Evolutionary conservation across 1,140 invertebrate species (phyloP).

Genomic region (Cydia amplana): DNA sequence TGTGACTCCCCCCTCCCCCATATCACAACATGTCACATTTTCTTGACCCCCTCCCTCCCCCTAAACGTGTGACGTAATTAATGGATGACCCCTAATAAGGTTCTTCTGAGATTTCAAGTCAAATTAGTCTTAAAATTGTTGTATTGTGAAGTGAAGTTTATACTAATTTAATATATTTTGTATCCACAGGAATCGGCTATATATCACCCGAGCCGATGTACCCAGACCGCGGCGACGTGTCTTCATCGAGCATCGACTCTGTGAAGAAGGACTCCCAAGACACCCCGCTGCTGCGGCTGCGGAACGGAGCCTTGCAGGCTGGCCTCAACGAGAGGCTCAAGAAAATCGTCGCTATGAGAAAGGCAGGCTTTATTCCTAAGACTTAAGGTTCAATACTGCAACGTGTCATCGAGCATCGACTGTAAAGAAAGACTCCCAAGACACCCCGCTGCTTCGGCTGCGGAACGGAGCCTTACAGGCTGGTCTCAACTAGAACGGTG

Average conservation of each 20-base stretch:
- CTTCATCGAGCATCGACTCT: constrained; percentile 71
- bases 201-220: constrained; percentile 85
- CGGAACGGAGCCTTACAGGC: constrained; percentile 84
- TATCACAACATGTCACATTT: no score
- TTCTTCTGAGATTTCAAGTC: background rate
- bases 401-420: constrained; percentile 71
- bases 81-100: no score
- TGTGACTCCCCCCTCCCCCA: no score
- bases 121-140: no score
- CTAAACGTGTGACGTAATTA: no score
- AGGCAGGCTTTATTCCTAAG: constrained; percentile 47
- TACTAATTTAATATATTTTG: background rate
- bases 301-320: constrained; percentile 84
- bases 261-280: constrained; percentile 60
- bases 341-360: constrained; percentile 81
- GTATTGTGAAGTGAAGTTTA: no score
- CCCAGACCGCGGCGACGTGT: constrained; percentile 73
- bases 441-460: constrained; percentile 79
- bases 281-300: constrained; percentile 79
- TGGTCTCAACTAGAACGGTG: constrained; percentile 81
- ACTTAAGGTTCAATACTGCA: constrained; percentile 37
- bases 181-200: constrained; percentile 74
- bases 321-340: constrained; percentile 82
- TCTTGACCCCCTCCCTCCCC: no score
- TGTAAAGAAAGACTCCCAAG: constrained; percentile 59